Conservation (phyloP, 2,888 invertebrate species). For the Merodon equestris region DNA sequence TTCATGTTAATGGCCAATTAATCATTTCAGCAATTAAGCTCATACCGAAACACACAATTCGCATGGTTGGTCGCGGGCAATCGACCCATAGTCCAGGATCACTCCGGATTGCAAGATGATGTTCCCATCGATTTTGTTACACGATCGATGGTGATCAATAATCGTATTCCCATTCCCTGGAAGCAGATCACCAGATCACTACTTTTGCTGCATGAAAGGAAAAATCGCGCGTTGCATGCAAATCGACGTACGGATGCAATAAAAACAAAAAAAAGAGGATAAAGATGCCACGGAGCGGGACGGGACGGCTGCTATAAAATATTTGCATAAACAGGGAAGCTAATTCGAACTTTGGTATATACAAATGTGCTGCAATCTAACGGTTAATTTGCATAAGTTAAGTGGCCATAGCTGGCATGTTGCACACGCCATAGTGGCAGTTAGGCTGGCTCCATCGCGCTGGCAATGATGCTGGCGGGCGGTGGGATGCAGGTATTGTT, state of each 20-base stretch:
- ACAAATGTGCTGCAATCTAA: conserved; percentile 67
- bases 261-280: conserved; percentile 18
- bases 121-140: conserved; percentile 61
- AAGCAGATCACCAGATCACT: conserved; percentile 58
- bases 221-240: conserved; percentile 27
- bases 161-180: conserved; percentile 56
- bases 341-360: conserved; percentile 60
- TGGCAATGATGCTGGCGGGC: neutral
- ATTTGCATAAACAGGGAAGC: conserved; percentile 68
- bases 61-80: conserved; percentile 44
- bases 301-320: conserved; percentile 59
- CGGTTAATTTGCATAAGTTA: conserved; percentile 67
- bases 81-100: neutral
- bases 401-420: conserved; percentile 60
- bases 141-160: conserved; percentile 63
- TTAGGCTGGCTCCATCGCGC: neutral
- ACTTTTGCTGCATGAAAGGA: conserved; percentile 10
- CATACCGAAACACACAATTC: conserved; percentile 57
- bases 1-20: conserved; percentile 61
- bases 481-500: conserved; percentile 39
- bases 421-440: conserved; percentile 48
- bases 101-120: conserved; percentile 28
- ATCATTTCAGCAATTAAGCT: conserved; percentile 61
- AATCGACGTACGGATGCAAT: conserved; percentile 11
- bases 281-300: conserved; percentile 51